These are phyloP conservation scores for Aspiorhynchus laticeps DNA, from an alignment of 2,113 vertebrate species.

Conservation along the genomic window DNA sequence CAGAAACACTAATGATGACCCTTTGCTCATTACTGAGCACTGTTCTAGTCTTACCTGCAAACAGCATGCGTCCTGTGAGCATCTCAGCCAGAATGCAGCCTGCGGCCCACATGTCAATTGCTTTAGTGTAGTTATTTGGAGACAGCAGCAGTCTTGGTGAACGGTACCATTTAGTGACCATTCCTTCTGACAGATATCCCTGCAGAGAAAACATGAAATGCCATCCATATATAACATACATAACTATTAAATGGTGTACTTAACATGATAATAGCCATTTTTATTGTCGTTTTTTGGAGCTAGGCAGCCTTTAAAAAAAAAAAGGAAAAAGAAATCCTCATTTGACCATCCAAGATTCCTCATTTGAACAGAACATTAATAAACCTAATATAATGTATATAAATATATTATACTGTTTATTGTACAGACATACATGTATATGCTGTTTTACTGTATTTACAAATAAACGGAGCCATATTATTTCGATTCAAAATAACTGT, in stretches of 20 bases:
- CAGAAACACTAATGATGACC: background rate
- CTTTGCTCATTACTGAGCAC: background rate
- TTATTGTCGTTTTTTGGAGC: background rate
- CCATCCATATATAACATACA: background rate
- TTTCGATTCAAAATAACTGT: too few relatives aligned
- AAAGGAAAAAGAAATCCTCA: too few relatives aligned
- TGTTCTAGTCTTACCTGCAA: slow-evolving; percentile 80
- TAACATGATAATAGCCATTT: background rate
- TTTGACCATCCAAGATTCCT: too few relatives aligned
- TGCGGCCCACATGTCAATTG: slow-evolving; percentile 98
- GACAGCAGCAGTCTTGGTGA: slow-evolving; percentile 94
- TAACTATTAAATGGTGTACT: background rate
- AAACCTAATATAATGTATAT: background rate
- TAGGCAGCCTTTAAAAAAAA: too few relatives aligned
- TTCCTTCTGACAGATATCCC: slow-evolving; percentile 94
- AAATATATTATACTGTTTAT: background rate
- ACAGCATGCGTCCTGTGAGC: slow-evolving; percentile 94
- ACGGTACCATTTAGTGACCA: slow-evolving; percentile 98
- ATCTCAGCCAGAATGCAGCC: slow-evolving; percentile 97
- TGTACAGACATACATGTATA: too few relatives aligned
- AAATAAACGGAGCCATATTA: too few relatives aligned
- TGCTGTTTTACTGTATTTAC: too few relatives aligned
- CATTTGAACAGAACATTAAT: too few relatives aligned
- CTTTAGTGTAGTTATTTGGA: slow-evolving; percentile 98
- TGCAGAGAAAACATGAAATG: slow-evolving; percentile 58